These are phyloP conservation scores for Burhinus oedicnemus DNA, from an alignment of 2,113 vertebrate species.

Conservation along the genomic window DNA sequence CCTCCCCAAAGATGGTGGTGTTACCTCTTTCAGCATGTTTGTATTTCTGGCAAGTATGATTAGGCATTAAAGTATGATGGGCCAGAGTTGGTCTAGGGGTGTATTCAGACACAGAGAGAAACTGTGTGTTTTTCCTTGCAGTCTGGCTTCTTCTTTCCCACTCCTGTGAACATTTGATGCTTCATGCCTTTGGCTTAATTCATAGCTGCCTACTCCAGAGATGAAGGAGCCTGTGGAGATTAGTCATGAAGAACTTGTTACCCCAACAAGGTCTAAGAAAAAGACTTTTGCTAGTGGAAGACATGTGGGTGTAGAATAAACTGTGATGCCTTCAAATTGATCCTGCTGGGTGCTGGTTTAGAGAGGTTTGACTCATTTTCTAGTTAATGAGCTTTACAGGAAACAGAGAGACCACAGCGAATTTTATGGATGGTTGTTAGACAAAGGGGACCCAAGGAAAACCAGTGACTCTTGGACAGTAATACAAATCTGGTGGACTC, in stretches of 20 bases:
- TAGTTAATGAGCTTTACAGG: not conserved
- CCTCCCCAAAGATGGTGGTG: not conserved
- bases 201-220: accelerated
- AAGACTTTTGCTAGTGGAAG: not conserved
- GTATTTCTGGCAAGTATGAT: not conserved
- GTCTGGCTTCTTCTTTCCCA: not conserved
- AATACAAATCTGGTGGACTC: not conserved
- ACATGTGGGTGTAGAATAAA: accelerated
- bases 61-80: not conserved
- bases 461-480: accelerated
- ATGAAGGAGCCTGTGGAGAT: not conserved
- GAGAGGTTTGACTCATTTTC: not conserved
- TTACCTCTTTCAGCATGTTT: not conserved
- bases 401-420: not conserved
- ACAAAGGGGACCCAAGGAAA: not conserved
- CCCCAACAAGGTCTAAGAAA: not conserved
- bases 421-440: no score
- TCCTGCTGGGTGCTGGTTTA: not conserved
- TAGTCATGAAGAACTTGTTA: not conserved
- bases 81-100: accelerated
- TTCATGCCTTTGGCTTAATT: not conserved
- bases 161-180: not conserved
- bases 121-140: not conserved
- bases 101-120: not conserved
- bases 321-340: not conserved